Conservation (phyloP, 53 echinoderm and acorn worm genomes). For the Apostichopus leukothele region DNA sequence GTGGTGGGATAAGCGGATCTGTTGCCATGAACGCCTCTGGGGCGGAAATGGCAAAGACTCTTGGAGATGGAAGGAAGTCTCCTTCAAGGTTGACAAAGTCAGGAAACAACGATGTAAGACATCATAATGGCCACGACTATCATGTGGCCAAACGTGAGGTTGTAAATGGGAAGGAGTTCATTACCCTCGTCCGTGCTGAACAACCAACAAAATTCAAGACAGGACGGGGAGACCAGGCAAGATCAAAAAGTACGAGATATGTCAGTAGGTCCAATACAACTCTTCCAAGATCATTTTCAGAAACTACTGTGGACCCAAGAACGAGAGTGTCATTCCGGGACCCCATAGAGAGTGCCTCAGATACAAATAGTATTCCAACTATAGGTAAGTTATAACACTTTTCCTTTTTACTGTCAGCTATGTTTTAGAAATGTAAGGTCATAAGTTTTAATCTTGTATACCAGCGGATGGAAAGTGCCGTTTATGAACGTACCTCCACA, state of each 20-base stretch:
- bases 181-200: slow-evolving; percentile 10
- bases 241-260: neutral
- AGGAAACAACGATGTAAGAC: no score
- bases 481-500: no score
- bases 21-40: slow-evolving; percentile 29
- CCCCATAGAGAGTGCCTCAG: slow-evolving; percentile 29
- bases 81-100: neutral
- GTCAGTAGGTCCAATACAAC: neutral
- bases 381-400: slow-evolving; percentile 8
- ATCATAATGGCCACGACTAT: neutral
- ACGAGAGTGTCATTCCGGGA: slow-evolving; percentile 34
- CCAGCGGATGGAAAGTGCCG: no score
- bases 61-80: neutral
- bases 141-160: slow-evolving; percentile 9
- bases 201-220: neutral
- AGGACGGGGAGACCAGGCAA: neutral
- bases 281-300: slow-evolving; percentile 22
- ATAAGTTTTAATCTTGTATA: no score
- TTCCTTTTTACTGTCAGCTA: no score
- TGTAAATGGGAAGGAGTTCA: slow-evolving; percentile 25
- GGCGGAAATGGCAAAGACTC: slow-evolving; percentile 1
- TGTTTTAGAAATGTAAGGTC: no score
- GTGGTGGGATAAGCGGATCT: neutral
- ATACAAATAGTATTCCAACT: slow-evolving; percentile 18
- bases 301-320: neutral